phyloP scores from a whole-genome alignment of 2,888 invertebrate genomes.

The Tineola bisselliella region DNA sequence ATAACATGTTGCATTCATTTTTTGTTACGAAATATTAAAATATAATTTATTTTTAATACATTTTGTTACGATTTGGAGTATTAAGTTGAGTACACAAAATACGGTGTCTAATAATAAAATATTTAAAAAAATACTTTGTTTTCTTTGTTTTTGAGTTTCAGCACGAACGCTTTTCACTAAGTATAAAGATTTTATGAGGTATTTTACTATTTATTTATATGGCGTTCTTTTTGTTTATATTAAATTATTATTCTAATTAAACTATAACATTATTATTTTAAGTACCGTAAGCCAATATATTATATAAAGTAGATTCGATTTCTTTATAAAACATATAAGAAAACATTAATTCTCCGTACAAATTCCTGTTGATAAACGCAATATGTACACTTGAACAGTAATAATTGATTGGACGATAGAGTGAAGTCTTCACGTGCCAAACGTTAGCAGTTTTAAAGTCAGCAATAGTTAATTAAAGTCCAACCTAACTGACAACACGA shows the following conservation, averaged over 20 bases:
- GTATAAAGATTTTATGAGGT: no score
- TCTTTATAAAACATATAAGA: no score
- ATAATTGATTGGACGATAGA: background rate
- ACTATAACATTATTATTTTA: no score
- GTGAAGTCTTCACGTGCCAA: background rate
- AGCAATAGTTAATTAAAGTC: constrained; percentile 3
- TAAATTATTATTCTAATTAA: no score
- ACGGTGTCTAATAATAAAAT: constrained; percentile 53
- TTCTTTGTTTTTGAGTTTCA: background rate
- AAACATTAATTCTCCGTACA: no score
- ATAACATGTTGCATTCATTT: constrained; percentile 21
- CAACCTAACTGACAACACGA: background rate
- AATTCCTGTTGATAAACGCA: no score
- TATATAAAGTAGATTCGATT: no score
- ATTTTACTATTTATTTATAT: no score
- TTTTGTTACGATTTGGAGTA: constrained; percentile 66
- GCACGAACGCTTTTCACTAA: no score
- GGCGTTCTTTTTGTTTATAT: no score
- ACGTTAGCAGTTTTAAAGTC: background rate
- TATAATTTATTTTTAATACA: constrained; percentile 24
- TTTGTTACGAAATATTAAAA: background rate
- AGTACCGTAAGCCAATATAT: no score
- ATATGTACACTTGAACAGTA: no score
- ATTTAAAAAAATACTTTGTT: background rate
- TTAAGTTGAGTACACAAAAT: constrained; percentile 57